phyloP scores from a whole-genome alignment of 2,888 invertebrate species.

The Malthinus flaveolus region DNA sequence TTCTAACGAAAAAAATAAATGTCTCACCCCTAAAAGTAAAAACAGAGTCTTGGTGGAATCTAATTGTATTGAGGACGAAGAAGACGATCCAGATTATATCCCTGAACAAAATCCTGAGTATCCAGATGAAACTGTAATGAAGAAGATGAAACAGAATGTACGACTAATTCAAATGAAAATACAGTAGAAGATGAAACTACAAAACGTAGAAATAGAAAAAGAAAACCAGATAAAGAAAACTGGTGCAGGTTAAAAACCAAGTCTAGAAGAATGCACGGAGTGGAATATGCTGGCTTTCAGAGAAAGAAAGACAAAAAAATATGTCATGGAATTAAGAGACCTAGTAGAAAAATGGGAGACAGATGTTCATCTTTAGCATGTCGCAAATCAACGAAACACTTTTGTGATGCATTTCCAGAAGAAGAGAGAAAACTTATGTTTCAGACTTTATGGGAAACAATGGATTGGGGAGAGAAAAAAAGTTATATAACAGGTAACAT shows the following conservation, averaged over 20 bases:
- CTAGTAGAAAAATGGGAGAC: no score
- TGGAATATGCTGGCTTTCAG: no score
- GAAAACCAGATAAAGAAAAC: neutral
- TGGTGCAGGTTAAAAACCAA: no score
- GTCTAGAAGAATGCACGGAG: no score
- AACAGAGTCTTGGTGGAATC: neutral
- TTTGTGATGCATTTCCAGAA: neutral
- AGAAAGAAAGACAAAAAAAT: no score
- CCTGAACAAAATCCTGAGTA: neutral
- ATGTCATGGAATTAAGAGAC: no score
- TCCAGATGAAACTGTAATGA: neutral
- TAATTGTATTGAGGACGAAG: neutral
- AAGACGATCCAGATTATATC: neutral
- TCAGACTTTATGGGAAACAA: slow-evolving; percentile 1
- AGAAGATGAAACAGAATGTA: neutral
- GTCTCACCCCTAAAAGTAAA: neutral
- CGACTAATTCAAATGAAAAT: neutral
- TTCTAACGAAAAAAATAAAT: neutral
- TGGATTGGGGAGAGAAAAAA: slow-evolving; percentile 8
- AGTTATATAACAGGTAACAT: neutral
- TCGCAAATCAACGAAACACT: slow-evolving; percentile 3
- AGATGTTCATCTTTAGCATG: slow-evolving; percentile 2
- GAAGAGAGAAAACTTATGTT: neutral
- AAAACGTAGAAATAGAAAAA: neutral
- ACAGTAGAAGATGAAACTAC: neutral